Conservation (phyloP, 1,140 invertebrate species). For the Idris sp. region DNA sequence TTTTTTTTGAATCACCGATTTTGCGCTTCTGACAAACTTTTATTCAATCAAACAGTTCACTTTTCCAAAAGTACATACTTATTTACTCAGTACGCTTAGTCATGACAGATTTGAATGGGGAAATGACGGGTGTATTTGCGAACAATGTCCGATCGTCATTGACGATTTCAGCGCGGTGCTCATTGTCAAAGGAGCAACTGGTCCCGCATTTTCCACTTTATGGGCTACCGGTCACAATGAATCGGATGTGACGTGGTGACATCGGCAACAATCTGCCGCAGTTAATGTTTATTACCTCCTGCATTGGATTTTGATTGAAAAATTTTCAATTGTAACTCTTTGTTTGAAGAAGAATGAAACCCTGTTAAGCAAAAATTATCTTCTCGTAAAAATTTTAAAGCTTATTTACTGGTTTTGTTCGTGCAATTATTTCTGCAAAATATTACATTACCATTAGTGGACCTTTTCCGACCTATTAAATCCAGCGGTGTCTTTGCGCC, state of each 20-base stretch:
- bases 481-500: neutral
- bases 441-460: too few species aligned
- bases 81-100: constrained; percentile 10
- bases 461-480: neutral
- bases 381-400: too few species aligned
- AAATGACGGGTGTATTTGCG: constrained; percentile 11
- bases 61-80: constrained; percentile 16
- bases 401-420: too few species aligned
- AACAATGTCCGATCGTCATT: constrained; percentile 9
- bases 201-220: constrained; percentile 47
- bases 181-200: constrained; percentile 36
- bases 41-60: constrained; percentile 11
- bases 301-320: constrained; percentile 24
- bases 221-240: constrained; percentile 35
- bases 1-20: too few species aligned
- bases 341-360: too few species aligned
- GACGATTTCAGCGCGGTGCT: neutral
- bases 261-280: constrained; percentile 38
- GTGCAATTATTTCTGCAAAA: too few species aligned
- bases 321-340: constrained; percentile 4
- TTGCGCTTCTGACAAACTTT: too few species aligned
- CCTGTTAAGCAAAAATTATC: too few species aligned
- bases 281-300: constrained; percentile 41
- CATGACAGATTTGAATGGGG: constrained; percentile 2
- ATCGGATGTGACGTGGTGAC: constrained; percentile 32